Percentiles rank a stretch among this genome's conserved stretches.
Conservation (phyloP, 1,140 invertebrate species). For the Drosophila funebris region DNA sequence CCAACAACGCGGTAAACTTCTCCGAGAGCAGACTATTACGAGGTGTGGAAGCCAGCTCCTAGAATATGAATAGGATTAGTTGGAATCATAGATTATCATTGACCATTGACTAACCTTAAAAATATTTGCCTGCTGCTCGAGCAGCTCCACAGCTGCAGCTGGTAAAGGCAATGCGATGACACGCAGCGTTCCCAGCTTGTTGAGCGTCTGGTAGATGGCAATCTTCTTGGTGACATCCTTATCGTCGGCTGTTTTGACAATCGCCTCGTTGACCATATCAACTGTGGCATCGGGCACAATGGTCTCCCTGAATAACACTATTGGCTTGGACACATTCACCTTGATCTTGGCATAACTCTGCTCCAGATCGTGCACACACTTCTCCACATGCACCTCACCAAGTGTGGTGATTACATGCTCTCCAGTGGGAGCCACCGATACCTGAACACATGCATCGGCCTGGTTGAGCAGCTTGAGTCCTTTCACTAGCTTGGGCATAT, state of each 20-base stretch:
- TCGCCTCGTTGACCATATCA: conserved; percentile 95
- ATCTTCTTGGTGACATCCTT: conserved; percentile 84
- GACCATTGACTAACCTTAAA: conserved; percentile 80
- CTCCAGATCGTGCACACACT: conserved; percentile 95
- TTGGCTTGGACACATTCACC: conserved; percentile 95
- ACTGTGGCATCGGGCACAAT: conserved; percentile 92
- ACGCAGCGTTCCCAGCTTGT: conserved; percentile 89
- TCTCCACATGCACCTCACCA: conserved; percentile 98
- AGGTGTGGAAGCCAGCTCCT: conserved; percentile 54
- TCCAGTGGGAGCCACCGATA: conserved; percentile 95
- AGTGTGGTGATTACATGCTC: conserved; percentile 98
- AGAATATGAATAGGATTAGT: not conserved
- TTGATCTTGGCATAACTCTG: conserved; percentile 94
- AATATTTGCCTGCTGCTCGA: conserved; percentile 85
- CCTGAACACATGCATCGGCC: conserved; percentile 96
- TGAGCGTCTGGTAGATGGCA: conserved; percentile 88
- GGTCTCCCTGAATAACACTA: conserved; percentile 98
- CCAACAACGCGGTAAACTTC: conserved; percentile 52
- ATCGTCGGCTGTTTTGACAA: conserved; percentile 87
- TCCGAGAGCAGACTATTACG: conserved; percentile 67
- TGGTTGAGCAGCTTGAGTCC: conserved; percentile 85
- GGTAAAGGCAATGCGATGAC: conserved; percentile 93
- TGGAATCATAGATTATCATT: not conserved
- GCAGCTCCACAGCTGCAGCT: conserved; percentile 88
- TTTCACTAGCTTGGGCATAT: conserved; percentile 92